phyloP scores from a whole-genome alignment of 2,888 invertebrate genomes.

The Bhutanitis thaidina region DNA sequence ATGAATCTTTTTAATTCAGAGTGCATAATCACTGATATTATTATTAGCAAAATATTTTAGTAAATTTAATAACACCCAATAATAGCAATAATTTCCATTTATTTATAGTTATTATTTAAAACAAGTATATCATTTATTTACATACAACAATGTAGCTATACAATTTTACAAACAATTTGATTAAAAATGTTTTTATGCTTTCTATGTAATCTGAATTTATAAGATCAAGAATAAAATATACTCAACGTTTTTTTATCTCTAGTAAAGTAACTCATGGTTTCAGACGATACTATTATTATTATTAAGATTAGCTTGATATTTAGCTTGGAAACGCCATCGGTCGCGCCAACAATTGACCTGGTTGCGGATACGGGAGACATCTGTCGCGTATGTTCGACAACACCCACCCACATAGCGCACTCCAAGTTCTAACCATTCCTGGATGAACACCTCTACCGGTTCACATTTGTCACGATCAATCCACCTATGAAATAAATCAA shows the following conservation, averaged over 20 bases:
- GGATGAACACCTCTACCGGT: constrained; percentile 85
- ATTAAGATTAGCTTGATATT: constrained; percentile 33
- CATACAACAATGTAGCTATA: background rate
- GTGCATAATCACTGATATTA: too few species aligned
- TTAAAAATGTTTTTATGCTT: background rate
- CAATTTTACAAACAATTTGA: background rate
- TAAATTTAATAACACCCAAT: too few species aligned
- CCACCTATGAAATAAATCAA: constrained; percentile 76
- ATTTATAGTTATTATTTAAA: too few species aligned
- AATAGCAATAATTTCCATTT: too few species aligned
- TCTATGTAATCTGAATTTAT: too few species aligned
- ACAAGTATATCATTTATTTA: too few species aligned
- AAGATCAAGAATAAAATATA: background rate
- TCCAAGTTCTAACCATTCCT: constrained; percentile 90
- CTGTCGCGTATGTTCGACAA: constrained; percentile 91
- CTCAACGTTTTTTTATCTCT: background rate
- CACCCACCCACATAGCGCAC: constrained; percentile 94
- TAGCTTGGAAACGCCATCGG: constrained; percentile 56
- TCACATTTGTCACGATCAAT: constrained; percentile 85
- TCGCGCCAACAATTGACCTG: constrained; percentile 78
- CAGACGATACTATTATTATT: constrained; percentile 12
- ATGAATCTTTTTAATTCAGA: too few species aligned
- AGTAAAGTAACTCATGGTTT: background rate
- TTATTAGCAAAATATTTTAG: too few species aligned
- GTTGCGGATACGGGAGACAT: constrained; percentile 86